A percentile compares a stretch with the other conserved stretches of the same genome.
Evolutionary conservation across 2,113 vertebrate genomes (phyloP).

Genomic region (Ictidomys tridecemlineatus): DNA sequence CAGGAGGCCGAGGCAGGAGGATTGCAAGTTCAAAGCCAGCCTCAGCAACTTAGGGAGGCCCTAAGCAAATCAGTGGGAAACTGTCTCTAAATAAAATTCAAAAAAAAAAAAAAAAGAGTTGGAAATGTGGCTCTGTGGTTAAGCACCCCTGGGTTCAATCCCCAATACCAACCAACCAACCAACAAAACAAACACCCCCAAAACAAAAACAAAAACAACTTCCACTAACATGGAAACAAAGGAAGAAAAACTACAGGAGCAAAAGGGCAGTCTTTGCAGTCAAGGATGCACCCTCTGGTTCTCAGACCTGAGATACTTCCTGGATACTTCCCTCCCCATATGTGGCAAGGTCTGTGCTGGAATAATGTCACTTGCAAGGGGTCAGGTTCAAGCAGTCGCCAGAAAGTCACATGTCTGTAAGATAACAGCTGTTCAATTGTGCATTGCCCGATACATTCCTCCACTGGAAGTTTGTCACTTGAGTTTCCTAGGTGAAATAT

Average conservation of each 20-base stretch:
- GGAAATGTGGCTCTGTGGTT: no score
- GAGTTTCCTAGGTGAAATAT: neutral
- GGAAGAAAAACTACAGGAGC: neutral
- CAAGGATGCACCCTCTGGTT: neutral
- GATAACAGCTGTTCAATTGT: neutral
- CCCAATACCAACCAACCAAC: no score
- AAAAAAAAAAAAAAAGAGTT: no score
- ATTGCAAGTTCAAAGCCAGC: no score
- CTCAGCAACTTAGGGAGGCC: no score
- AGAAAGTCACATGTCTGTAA: neutral
- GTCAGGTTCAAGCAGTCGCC: neutral
- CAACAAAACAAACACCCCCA: no score
- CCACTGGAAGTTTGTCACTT: neutral
- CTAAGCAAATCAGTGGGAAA: no score
- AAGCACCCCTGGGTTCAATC: no score
- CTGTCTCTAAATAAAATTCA: no score
- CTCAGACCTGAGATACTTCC: neutral
- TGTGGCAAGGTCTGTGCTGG: neutral
- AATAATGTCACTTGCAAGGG: neutral
- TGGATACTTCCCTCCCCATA: neutral
- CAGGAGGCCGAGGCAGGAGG: no score
- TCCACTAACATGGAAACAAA: constrained; percentile 13
- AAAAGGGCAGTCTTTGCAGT: neutral
- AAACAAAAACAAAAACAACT: no score
- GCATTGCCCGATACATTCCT: neutral